Evolutionary conservation across 92 coral and sea anemone genomes (phyloP), one percentile per base, ranked within the genome.

Genomic region (Virgularia gustaviana): DNA sequence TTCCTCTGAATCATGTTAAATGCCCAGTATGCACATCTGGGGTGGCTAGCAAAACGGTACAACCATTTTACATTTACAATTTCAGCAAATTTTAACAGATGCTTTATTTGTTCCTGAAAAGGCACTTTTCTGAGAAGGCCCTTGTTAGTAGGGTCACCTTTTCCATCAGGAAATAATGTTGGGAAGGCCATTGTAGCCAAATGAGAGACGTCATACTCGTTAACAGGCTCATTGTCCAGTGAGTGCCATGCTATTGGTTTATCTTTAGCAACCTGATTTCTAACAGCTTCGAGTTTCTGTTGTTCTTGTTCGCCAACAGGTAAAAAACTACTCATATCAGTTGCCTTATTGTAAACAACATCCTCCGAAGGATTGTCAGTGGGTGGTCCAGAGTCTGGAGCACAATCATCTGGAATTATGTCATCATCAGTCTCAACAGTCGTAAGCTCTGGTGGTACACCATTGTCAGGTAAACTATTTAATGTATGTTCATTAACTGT

Each of bases 141-240:
- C 32, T 64, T 77, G 63, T 85, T 81, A 23, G 86, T 81, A 54
- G 89, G 85, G 38, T 83, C 88, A 4, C 79, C 87, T 72, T 78
- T 83, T 15, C 88, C 38, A 71, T 72, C 83, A 9, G 83, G 83
- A 49, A 83, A 78, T 57, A 78, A 53, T 49, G 83, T 78, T 42
- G 87, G 87, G 37, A 78, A 85, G 30, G 89, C 89, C 83, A 85
- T 37, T 59, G 89, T 68, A 20, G 89, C 86, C 36, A 86, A 57
- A 62, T 60, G 71, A 54, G 78, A 44, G 8, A 54, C 57, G 2
- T 36, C 27, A 55, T 32, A 85, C 51, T 76, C 86, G 82, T 67
- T 86, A 37, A 86, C 51, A 0, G 87, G 87, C 58, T 84, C 78
- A 77, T 41, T 0, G 78, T 76, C 35, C 73, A 64, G 57, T 85